A percentile compares a stretch with the other conserved stretches of the same genome.
phyloP scores from a whole-genome alignment of 1,140 invertebrate species.

The Trichonephila clavipes region DNA sequence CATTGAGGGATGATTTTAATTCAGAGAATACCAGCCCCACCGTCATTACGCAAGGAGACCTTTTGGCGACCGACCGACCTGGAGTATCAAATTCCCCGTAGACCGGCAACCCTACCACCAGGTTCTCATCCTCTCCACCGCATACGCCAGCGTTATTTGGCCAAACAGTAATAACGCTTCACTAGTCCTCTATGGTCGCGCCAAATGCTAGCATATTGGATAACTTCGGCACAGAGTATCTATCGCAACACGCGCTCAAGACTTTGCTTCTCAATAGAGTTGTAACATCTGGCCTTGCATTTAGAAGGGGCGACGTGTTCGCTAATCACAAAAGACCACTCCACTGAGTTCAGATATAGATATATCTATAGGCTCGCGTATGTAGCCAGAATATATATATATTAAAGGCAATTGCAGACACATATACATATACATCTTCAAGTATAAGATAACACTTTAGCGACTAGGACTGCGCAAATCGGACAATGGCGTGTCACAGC shows the following conservation, averaged over 20 bases:
- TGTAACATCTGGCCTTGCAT: conserved; percentile 65
- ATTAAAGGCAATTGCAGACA: background rate
- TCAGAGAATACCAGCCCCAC: background rate
- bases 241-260: conserved; percentile 40
- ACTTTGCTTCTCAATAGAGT: conserved; percentile 17
- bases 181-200: conserved; percentile 56
- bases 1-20: too few species aligned
- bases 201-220: conserved; percentile 62
- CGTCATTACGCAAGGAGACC: background rate
- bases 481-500: conserved; percentile 19
- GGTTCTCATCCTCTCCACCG: background rate
- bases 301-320: conserved; percentile 38
- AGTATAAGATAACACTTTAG: conserved; percentile 68
- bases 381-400: background rate
- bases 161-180: conserved; percentile 61
- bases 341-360: background rate
- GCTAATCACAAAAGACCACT: conserved; percentile 65
- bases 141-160: background rate
- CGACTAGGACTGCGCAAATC: conserved; percentile 5
- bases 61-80: background rate
- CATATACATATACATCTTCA: conserved; percentile 12
- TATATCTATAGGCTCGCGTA: background rate
- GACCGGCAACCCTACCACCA: background rate
- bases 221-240: conserved; percentile 54
- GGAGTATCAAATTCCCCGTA: background rate